Evolutionary conservation across 1,140 invertebrate species (phyloP).

Genomic region (Ceratosolen solmsi): DNA sequence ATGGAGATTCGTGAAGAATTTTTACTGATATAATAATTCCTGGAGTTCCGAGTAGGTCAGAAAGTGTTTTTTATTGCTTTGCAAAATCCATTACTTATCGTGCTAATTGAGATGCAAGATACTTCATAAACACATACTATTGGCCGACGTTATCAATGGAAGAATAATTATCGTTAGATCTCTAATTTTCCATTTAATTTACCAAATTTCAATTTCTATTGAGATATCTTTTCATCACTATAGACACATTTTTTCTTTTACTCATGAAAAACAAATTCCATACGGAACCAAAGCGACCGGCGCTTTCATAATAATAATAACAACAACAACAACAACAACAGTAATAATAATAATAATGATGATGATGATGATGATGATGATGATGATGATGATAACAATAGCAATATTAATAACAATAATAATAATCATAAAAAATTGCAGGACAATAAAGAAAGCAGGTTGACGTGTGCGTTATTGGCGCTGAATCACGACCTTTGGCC

Average conservation of each 20-base stretch:
- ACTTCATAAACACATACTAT: neutral
- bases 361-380: too few relatives aligned
- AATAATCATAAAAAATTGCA: neutral
- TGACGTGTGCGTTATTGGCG: neutral
- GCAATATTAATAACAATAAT: too few relatives aligned
- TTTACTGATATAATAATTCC: neutral
- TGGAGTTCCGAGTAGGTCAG: neutral
- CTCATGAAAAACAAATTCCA: too few relatives aligned
- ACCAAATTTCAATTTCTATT: too few relatives aligned
- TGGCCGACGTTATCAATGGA: neutral
- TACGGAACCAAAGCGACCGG: too few relatives aligned
- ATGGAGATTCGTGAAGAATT: neutral
- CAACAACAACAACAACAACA: too few relatives aligned
- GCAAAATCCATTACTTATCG: neutral
- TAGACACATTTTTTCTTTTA: too few relatives aligned
- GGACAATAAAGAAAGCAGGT: neutral
- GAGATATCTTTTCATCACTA: too few relatives aligned
- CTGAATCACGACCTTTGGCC: neutral
- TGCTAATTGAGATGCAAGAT: neutral
- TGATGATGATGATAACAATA: neutral
- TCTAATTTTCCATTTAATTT: too few relatives aligned
- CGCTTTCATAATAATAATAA: too few relatives aligned
- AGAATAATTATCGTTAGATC: too few relatives aligned
- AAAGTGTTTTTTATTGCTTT: neutral
- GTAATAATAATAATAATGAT: too few relatives aligned